Base-by-base conservation (phyloP, 2,797 vertebrate species). In the Bovichtus diacanthus region DNA sequence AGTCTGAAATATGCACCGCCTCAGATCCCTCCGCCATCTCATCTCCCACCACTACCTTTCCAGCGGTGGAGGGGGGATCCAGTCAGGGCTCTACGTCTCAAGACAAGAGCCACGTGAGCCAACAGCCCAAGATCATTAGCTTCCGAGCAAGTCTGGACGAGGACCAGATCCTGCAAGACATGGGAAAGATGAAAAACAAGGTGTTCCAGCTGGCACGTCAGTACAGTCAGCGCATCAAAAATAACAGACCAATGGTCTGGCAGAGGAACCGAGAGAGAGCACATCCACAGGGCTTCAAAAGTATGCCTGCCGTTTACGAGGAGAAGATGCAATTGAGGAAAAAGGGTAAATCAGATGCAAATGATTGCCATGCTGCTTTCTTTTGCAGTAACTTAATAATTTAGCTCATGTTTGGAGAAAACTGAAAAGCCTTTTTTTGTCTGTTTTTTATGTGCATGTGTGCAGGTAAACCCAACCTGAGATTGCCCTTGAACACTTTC, bases 161-260 rank as follows among this genome's bases (percentile, higher is more conserved):
- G 25, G 95, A 96, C 55, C 86, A 94, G 73, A 91, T 95, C 67
- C 81, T 95, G 10, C 94, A 95, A 10, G 88, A 97, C 82, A 94
- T 96, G 19, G 96, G 97, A 55, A 95, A 94, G 18, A 89, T 96
- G 87, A 96, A 96, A 86, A 97, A 94, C 87, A 98, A 96, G 89
- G 98, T 99, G 50, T 98, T 97, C 90, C 97, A 97, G 88, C 85
- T 99, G 90, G 98, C 98, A 0, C 96, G 98, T 51, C 97, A 98
- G 87, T 99, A 98, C 91, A 99, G 98, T 88, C 97, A 99, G 81
- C 96, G 98, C 65, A 98, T 99, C 82, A 99, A 97, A 89, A 96
- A 93, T 76, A 96, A 90, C 88, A 93, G 90, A 9, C 92, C 96
- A 0, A 11, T 75, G 0, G 15, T 90, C 8, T 94, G 85, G 88